Percentiles rank a stretch among this genome's conserved stretches.
Evolutionary conservation across 1,140 invertebrate species (phyloP).

Genomic region (Cotesia chilonis): DNA sequence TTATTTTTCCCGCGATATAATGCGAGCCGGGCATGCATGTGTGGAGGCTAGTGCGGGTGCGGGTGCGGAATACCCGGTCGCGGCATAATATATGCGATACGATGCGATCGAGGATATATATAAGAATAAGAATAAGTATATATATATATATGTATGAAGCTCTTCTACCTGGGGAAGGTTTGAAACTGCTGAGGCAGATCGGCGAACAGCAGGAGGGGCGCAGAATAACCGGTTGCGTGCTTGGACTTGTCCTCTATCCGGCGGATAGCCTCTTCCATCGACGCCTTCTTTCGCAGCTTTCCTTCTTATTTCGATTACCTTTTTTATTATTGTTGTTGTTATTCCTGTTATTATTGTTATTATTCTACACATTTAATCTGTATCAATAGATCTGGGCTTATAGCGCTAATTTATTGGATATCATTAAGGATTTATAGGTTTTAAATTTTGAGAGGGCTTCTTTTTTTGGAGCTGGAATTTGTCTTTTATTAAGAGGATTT

Average conservation of each 20-base stretch:
- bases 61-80: not conserved
- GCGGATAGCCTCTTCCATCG: conserved; percentile 25
- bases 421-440: not conserved
- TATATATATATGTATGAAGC: conserved; percentile 40
- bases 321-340: no score
- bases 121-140: conserved; percentile 32
- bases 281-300: conserved; percentile 37
- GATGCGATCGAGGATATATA: conserved; percentile 35
- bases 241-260: conserved; percentile 29
- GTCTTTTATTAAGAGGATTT: no score
- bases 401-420: no score
- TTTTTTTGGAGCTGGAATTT: no score
- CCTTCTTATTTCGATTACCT: conserved; percentile 40
- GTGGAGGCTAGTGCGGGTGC: conserved; percentile 4
- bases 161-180: conserved; percentile 37
- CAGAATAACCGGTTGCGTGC: conserved; percentile 59
- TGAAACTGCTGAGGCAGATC: conserved; percentile 40
- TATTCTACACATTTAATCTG: conserved; percentile 36
- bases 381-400: conserved; percentile 6
- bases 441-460: not conserved
- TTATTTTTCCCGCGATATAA: not conserved
- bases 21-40: not conserved
- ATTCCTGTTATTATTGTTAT: conserved; percentile 42
- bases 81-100: conserved; percentile 33
- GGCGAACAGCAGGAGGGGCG: conserved; percentile 29